Base-by-base conservation (phyloP, 1,140 invertebrate species). In the Achroia grisella region DNA sequence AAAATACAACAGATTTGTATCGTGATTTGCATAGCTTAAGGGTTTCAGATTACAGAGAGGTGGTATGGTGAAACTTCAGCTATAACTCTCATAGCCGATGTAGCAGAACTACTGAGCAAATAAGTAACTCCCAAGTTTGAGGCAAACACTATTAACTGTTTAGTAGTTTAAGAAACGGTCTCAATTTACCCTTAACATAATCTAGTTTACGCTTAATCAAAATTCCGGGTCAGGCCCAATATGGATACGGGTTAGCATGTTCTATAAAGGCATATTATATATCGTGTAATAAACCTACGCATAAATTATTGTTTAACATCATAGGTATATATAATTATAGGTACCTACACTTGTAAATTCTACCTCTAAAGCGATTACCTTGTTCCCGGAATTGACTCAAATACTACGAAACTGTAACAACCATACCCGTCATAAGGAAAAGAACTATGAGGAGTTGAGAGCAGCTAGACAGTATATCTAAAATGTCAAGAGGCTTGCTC, bases 181-280 rank as follows among this genome's bases (percentile, higher is more conserved):
- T 67, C 62, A 58, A 62, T 62, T 65, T 60, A 65, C 58, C 65
- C 58, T 61, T 45, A 49, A 54, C 49, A 66, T 73, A 70, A 73
- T 76, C 68, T 73, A 59, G 68, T 73, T 73, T 68, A 61, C 59
- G 56, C 60, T 71, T 73, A 71, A 73, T 76, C 70, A 73, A 71
- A 74, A 76, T 76, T 73, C 65, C 42, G 65, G 63, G 70, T 64
- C 56, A 58, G 52, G 59, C 54, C 46, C 57, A 62, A 63, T 70
- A 54, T 64, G 61, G 54, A 46, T 52, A 56, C 36, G 43, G 44
- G 45, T 48, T 57, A 44, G 30, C 35, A 28, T 40, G 15, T 30
- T 31, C 32, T 53, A 46, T 53, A 56, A 60, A 45, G 39, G 45
- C 45, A 39, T 46, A 42, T 53, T 47, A 39, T 39, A 39, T n/a